Evolutionary conservation across 2,797 vertebrate species (phyloP).

Genomic region (Eleutherodactylus coqui): DNA sequence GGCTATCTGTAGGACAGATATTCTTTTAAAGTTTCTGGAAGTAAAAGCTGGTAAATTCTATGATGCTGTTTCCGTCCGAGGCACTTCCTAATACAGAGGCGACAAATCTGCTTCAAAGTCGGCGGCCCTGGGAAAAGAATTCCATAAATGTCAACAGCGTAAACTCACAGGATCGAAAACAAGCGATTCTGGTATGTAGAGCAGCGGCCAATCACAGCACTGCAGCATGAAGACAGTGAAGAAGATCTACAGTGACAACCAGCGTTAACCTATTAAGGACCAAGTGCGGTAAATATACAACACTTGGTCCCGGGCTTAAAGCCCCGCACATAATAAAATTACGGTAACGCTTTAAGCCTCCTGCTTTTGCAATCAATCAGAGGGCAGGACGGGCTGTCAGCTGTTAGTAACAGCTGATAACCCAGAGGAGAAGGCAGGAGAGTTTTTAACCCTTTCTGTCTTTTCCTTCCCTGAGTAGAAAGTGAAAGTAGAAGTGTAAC

Average conservation of each 20-base stretch:
- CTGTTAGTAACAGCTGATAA: too few relatives aligned
- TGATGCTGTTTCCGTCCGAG: slow-evolving; percentile 78
- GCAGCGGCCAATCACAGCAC: neutral
- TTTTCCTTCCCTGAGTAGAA: too few relatives aligned
- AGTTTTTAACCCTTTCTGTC: too few relatives aligned
- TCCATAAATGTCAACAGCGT: slow-evolving; percentile 30
- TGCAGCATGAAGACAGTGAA: neutral
- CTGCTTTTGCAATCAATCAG: too few relatives aligned
- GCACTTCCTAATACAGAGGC: slow-evolving; percentile 81
- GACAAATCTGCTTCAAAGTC: slow-evolving; percentile 83
- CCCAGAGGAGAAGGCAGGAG: too few relatives aligned
- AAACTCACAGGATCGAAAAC: neutral
- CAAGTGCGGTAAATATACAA: too few relatives aligned
- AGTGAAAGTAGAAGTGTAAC: too few relatives aligned
- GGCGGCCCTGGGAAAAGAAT: slow-evolving; percentile 75
- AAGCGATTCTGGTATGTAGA: neutral
- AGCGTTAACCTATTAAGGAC: too few relatives aligned
- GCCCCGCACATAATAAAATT: too few relatives aligned
- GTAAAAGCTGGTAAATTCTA: slow-evolving; percentile 74
- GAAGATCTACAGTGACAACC: neutral
- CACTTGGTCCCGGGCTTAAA: too few relatives aligned
- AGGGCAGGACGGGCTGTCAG: too few relatives aligned
- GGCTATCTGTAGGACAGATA: slow-evolving; percentile 76
- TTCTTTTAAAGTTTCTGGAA: slow-evolving; percentile 79
- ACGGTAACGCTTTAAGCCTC: too few relatives aligned